These are phyloP conservation scores for Sympetrum striolatum DNA, from an alignment of 2,888 invertebrate species.

Conservation along the genomic window DNA sequence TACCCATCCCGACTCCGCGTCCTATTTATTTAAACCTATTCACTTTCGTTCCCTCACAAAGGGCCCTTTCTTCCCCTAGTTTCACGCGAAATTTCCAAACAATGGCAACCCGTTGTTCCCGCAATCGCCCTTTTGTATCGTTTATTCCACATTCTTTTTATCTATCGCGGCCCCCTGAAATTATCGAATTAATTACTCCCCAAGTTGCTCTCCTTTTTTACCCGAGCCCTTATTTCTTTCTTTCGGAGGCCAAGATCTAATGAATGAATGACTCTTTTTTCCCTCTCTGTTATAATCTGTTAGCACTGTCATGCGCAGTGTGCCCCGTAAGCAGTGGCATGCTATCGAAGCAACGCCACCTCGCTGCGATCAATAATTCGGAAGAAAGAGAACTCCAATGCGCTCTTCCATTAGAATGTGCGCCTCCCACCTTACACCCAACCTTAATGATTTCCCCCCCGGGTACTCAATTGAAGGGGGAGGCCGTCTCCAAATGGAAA, in stretches of 20 bases:
- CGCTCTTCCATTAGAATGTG: background rate
- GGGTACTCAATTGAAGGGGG: background rate
- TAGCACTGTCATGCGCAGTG: background rate
- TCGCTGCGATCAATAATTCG: background rate
- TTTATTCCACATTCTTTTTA: background rate
- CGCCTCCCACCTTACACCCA: background rate
- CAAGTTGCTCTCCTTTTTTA: background rate
- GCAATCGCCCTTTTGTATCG: background rate
- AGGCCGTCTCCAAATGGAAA: background rate
- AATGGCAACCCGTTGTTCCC: background rate
- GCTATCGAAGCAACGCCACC: background rate
- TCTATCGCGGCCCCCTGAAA: background rate
- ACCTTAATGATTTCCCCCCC: background rate
- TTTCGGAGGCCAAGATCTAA: background rate
- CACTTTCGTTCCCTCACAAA: background rate
- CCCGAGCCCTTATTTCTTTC: background rate
- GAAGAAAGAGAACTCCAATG: background rate
- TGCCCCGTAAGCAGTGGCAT: background rate
- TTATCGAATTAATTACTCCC: background rate
- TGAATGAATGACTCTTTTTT: background rate
- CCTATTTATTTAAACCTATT: background rate
- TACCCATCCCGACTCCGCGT: background rate
- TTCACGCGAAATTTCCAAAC: background rate
- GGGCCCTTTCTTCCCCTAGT: background rate
- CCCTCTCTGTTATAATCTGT: background rate